Evolutionary conservation across 1,140 invertebrate genomes (phyloP).

Genomic region (Drosophila pseudoananassae): DNA sequence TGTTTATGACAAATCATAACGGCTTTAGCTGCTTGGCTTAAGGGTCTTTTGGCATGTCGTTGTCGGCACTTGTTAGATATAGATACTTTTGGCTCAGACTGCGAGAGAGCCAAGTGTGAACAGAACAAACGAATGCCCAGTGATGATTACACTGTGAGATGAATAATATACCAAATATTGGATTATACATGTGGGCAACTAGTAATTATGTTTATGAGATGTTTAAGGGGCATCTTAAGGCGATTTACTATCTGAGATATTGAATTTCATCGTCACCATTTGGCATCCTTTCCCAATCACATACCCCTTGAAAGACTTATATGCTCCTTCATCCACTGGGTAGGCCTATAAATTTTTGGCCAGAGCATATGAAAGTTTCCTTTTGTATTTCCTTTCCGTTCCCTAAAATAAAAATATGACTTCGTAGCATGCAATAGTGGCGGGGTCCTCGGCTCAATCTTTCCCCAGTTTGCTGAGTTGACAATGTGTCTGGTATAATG

Average conservation of each 20-base stretch:
- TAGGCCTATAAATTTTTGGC: conserved; percentile 41
- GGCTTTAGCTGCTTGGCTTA: conserved; percentile 75
- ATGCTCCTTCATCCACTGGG: background rate
- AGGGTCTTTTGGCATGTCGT: conserved; percentile 70
- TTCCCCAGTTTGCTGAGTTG: conserved; percentile 38
- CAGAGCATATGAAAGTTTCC: conserved; percentile 51
- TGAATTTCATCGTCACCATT: background rate
- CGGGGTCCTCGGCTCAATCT: background rate
- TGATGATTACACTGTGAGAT: background rate
- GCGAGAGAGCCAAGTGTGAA: conserved; percentile 8
- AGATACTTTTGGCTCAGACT: conserved; percentile 66
- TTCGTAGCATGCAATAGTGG: conserved; percentile 61
- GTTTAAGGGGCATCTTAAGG: too few relatives aligned
- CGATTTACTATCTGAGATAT: background rate
- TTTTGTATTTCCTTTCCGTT: conserved; percentile 11
- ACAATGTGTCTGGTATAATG: conserved; percentile 55
- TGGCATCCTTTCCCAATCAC: too few relatives aligned
- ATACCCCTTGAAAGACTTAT: background rate
- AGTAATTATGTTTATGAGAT: too few relatives aligned
- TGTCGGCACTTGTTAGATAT: conserved; percentile 76
- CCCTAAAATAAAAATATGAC: conserved; percentile 64
- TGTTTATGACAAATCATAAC: conserved; percentile 83
- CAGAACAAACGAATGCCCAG: conserved; percentile 6
- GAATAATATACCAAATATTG: background rate
- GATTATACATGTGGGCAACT: too few relatives aligned